Percentiles rank a stretch among this genome's conserved stretches.
These are phyloP conservation scores for Pantelozetes paolii DNA, from an alignment of 2,888 invertebrate species.

Conservation along the genomic window DNA sequence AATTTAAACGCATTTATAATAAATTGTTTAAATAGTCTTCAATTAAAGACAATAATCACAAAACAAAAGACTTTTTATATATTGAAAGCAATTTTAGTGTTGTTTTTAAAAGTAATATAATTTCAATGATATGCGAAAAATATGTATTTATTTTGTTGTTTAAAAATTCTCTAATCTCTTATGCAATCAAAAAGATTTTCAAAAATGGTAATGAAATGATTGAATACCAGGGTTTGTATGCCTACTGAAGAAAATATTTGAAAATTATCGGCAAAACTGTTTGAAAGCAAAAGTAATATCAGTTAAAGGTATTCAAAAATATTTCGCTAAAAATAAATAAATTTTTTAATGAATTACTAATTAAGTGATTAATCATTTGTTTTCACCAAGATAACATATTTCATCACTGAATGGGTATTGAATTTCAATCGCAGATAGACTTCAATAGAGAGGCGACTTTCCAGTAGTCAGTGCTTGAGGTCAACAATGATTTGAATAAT, in stretches of 20 bases:
- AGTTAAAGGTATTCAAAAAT: not conserved
- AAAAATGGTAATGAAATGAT: not conserved
- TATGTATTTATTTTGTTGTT: not conserved
- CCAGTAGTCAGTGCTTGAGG: not conserved
- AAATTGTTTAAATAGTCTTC: too few species aligned
- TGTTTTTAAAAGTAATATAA: too few species aligned
- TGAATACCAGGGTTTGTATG: not conserved
- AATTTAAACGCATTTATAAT: too few species aligned
- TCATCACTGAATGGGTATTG: slow-evolving; percentile 1
- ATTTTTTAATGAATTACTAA: not conserved
- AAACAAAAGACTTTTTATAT: too few species aligned
- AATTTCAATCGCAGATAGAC: not conserved
- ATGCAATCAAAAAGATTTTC: not conserved
- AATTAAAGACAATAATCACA: too few species aligned
- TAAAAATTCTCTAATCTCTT: not conserved
- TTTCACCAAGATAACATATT: not conserved
- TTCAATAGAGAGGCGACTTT: not conserved
- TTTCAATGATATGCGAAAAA: too few species aligned
- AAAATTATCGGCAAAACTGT: not conserved
- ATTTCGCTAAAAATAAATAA: not conserved
- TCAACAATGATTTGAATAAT: not conserved
- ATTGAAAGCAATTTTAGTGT: too few species aligned
- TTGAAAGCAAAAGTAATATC: not conserved
- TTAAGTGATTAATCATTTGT: slow-evolving; percentile 13
- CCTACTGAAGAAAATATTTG: slow-evolving; percentile 15